phyloP scores from a whole-genome alignment of 2,888 invertebrate genomes.

The Lysandra bellargus region DNA sequence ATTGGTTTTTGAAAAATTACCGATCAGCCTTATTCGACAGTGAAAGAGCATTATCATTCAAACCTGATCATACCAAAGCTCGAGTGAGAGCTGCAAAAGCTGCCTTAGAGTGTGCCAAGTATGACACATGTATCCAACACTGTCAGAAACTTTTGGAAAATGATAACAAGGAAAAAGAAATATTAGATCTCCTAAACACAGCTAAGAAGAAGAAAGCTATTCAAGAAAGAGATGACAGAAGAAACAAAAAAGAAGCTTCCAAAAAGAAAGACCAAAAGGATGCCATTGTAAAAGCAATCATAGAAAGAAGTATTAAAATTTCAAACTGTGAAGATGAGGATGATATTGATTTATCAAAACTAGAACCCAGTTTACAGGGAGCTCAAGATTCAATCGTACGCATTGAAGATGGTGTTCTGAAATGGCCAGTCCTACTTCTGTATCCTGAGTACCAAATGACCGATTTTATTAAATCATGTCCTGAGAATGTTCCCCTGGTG shows the following conservation, averaged over 20 bases:
- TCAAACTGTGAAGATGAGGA: slow-evolving; percentile 75
- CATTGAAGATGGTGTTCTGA: slow-evolving; percentile 81
- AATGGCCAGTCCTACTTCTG: slow-evolving; percentile 93
- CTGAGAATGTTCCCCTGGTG: slow-evolving; percentile 84
- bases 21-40: slow-evolving; percentile 90
- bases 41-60: slow-evolving; percentile 86
- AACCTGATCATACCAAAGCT: slow-evolving; percentile 89
- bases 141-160: slow-evolving; percentile 84
- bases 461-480: slow-evolving; percentile 91
- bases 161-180: slow-evolving; percentile 78
- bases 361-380: slow-evolving; percentile 84
- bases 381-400: slow-evolving; percentile 83
- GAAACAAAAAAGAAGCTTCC: slow-evolving; percentile 65
- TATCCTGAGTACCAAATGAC: slow-evolving; percentile 94
- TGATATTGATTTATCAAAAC: slow-evolving; percentile 73
- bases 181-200: slow-evolving; percentile 55
- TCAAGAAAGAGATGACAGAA: slow-evolving; percentile 79
- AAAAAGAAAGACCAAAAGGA: slow-evolving; percentile 67
- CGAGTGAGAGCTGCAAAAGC: slow-evolving; percentile 87
- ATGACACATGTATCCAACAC: slow-evolving; percentile 85
- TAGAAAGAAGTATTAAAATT: slow-evolving; percentile 75
- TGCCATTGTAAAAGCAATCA: slow-evolving; percentile 64
- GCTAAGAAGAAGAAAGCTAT: slow-evolving; percentile 74
- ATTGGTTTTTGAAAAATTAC: slow-evolving; percentile 91
- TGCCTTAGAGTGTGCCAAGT: slow-evolving; percentile 83